Evolutionary conservation across 2,888 invertebrate genomes (phyloP).

Genomic region (Macroteleia sp.): DNA sequence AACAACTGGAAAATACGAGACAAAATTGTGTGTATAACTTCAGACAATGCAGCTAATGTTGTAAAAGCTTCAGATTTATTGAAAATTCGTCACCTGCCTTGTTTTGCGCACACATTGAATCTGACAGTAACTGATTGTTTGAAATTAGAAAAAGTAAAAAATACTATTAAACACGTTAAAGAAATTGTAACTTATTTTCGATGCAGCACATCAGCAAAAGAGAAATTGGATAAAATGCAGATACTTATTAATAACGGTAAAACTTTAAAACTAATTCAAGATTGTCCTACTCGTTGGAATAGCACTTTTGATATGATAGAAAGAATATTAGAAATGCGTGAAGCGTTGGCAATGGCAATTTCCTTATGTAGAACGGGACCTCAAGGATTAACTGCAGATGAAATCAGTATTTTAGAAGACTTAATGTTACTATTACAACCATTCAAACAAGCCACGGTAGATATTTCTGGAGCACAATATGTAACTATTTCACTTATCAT

Average conservation of each 20-base stretch:
- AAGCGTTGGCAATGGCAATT: not conserved
- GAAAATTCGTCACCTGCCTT: slow-evolving; percentile 8
- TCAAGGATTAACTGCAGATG: not conserved
- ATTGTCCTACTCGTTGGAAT: slow-evolving; percentile 10
- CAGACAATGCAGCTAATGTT: slow-evolving; percentile 19
- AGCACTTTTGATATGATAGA: not conserved
- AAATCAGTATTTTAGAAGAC: slow-evolving; percentile 9
- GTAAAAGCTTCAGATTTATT: slow-evolving; percentile 18
- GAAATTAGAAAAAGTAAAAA: not conserved
- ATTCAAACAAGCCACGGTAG: slow-evolving; percentile 5
- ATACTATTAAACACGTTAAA: not conserved
- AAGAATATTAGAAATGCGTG: not conserved
- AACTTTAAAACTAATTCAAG: slow-evolving; percentile 2
- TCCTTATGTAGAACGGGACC: slow-evolving; percentile 18
- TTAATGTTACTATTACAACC: slow-evolving; percentile 1
- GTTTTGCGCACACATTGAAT: slow-evolving; percentile 12
- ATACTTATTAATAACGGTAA: not conserved
- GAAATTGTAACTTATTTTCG: too few relatives aligned
- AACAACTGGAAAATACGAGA: not conserved
- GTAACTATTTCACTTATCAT: slow-evolving; percentile 18
- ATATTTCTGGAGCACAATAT: slow-evolving; percentile 15
- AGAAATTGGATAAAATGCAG: slow-evolving; percentile 23
- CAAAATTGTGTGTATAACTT: not conserved
- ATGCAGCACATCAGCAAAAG: too few relatives aligned
- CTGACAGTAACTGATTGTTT: not conserved